Percentiles rank a stretch among this genome's conserved stretches.
phyloP scores from a whole-genome alignment of 2,888 invertebrate species.

The Xestia c-nigrum region DNA sequence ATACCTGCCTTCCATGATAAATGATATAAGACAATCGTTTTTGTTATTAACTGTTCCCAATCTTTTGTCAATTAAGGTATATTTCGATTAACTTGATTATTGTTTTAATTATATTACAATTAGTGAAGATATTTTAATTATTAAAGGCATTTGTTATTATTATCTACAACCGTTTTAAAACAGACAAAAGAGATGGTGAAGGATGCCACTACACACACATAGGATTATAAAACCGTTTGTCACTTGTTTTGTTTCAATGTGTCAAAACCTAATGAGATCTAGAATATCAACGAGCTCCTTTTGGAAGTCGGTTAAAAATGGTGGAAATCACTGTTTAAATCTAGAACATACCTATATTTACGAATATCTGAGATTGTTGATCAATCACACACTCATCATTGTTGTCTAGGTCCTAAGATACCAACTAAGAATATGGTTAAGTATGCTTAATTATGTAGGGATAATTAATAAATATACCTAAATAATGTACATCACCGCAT shows the following conservation, averaged over 20 bases:
- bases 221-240: not conserved
- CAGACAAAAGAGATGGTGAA: not conserved
- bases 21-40: not conserved
- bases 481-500: too few relatives aligned
- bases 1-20: not conserved
- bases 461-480: too few relatives aligned
- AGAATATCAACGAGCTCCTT: not conserved
- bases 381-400: too few relatives aligned
- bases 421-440: too few relatives aligned
- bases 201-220: not conserved
- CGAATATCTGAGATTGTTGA: too few relatives aligned
- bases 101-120: not conserved
- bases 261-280: not conserved
- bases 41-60: not conserved
- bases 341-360: too few relatives aligned
- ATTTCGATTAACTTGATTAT: constrained; percentile 13
- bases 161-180: not conserved
- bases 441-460: too few relatives aligned
- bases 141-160: not conserved
- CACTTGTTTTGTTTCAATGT: not conserved
- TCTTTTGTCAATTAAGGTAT: constrained; percentile 15
- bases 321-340: too few relatives aligned
- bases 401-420: too few relatives aligned
- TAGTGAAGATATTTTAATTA: not conserved
- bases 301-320: not conserved